Percentiles rank a stretch among this genome's conserved stretches.
phyloP scores from a whole-genome alignment of 1,140 invertebrate genomes.

The Atta texana region DNA sequence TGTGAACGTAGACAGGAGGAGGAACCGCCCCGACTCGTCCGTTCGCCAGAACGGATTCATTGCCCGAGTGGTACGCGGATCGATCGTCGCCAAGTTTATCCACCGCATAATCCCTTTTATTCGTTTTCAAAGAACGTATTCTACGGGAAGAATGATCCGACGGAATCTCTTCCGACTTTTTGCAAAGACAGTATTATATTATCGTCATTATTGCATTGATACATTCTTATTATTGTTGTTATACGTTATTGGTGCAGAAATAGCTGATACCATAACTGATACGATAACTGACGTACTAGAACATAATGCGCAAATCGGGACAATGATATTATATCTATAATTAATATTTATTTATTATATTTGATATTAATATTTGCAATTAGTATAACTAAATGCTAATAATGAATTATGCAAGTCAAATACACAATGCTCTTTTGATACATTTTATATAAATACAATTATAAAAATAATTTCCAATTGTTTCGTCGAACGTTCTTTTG shows the following conservation, averaged over 20 bases:
- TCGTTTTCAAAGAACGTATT: constrained; percentile 50
- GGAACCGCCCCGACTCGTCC: constrained; percentile 49
- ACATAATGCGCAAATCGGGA: background rate
- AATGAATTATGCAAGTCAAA: background rate
- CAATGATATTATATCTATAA: constrained; percentile 16
- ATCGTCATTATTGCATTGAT: background rate
- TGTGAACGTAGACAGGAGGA: constrained; percentile 1
- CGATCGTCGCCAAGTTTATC: constrained; percentile 62
- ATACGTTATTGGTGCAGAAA: background rate
- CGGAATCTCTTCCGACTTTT: constrained; percentile 49
- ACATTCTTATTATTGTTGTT: background rate
- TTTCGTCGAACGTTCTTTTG: background rate
- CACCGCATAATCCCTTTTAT: constrained; percentile 58
- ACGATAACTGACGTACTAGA: background rate
- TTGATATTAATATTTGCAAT: constrained; percentile 11
- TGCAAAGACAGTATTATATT: constrained; percentile 20
- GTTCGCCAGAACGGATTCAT: constrained; percentile 56
- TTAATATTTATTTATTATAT: background rate
- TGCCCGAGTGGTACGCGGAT: constrained; percentile 35
- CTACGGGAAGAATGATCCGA: constrained; percentile 40
- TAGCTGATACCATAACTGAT: background rate
- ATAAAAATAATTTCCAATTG: background rate
- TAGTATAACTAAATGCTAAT: background rate
- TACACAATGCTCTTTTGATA: background rate
- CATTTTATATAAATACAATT: background rate